Evolutionary conservation across 2,797 vertebrate species (phyloP).

Genomic region (Megalops cyprinoides): DNA sequence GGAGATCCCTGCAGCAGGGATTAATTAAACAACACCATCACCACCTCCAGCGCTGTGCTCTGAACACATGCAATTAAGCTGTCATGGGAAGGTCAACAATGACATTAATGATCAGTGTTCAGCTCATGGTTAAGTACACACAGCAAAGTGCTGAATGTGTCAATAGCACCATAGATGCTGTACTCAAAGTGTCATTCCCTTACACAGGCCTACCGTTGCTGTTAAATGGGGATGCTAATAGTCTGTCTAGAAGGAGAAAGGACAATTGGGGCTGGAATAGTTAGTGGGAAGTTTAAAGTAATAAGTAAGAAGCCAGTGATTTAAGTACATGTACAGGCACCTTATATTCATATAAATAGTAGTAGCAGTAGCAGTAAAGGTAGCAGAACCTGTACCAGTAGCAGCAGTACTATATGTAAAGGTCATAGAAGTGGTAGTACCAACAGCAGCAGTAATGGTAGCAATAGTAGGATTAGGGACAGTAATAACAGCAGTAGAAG

Average conservation of each 20-base stretch:
- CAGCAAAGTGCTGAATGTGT: background rate
- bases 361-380: background rate
- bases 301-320: too few species aligned
- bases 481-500: too few species aligned
- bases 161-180: background rate
- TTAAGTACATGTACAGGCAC: too few species aligned
- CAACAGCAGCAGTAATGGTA: background rate
- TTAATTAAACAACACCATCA: background rate
- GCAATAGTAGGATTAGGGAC: background rate
- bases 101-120: slow-evolving; percentile 12
- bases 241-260: too few species aligned
- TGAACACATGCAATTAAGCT: slow-evolving; percentile 15
- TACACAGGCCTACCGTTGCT: background rate
- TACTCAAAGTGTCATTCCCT: background rate
- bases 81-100: slow-evolving; percentile 14
- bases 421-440: too few species aligned
- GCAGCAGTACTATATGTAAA: background rate
- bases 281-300: too few species aligned
- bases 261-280: background rate
- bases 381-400: background rate
- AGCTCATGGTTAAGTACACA: background rate
- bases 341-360: too few species aligned
- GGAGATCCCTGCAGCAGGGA: background rate
- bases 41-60: background rate
- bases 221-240: background rate